phyloP scores from a whole-genome alignment of 2,888 invertebrate genomes.

The Zele albiditarsus region DNA sequence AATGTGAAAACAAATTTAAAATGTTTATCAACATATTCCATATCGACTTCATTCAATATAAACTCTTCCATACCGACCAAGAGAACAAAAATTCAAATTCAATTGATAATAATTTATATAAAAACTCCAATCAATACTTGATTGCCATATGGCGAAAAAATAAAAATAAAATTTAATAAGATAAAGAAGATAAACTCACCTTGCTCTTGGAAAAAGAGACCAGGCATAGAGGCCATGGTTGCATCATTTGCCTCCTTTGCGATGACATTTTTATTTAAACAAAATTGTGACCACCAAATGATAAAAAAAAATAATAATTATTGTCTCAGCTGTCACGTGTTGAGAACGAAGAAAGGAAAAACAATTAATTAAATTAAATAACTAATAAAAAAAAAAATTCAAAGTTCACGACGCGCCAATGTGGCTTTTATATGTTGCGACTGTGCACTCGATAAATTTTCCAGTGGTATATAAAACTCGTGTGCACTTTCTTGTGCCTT shows the following conservation, averaged over 20 bases:
- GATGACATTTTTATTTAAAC: slow-evolving; percentile 55
- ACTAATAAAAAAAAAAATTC: background rate
- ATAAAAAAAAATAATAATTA: background rate
- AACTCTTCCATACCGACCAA: slow-evolving; percentile 26
- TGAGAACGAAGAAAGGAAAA: too few species aligned
- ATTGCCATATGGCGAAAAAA: background rate
- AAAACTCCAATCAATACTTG: background rate
- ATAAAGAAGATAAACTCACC: slow-evolving; percentile 58
- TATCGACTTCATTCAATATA: background rate
- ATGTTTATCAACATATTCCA: background rate
- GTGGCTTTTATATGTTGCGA: background rate
- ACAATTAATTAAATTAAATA: too few species aligned
- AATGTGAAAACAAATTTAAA: slow-evolving; percentile 11
- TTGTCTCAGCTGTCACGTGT: background rate
- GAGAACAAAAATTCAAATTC: background rate
- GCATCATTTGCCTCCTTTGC: slow-evolving; percentile 66
- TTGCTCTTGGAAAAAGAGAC: slow-evolving; percentile 62
- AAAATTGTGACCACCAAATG: background rate
- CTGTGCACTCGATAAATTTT: background rate
- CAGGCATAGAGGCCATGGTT: slow-evolving; percentile 70
- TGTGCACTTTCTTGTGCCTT: background rate
- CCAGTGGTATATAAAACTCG: slow-evolving; percentile 3
- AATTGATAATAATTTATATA: background rate
- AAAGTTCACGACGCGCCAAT: background rate
- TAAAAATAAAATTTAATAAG: slow-evolving; percentile 16